Evolutionary conservation across 2,797 vertebrate genomes (phyloP), one percentile per base, ranked within the genome.

Genomic region (Vireo griseus): DNA sequence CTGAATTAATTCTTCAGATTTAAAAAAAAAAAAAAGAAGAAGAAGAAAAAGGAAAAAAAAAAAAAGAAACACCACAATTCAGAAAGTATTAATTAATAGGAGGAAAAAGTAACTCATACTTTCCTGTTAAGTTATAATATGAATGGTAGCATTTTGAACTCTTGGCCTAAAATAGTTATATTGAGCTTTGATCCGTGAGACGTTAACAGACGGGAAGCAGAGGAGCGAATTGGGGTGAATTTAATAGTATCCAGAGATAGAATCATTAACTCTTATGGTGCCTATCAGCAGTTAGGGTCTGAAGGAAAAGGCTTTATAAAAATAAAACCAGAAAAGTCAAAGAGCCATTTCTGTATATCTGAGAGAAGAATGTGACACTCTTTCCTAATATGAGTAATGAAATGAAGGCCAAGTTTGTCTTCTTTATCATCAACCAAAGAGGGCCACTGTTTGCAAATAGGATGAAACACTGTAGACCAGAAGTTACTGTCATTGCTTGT

Each of bases 171-270:
- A 95, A 87, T 87, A 87, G 88, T 92, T 93, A 77, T 65, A 93
- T 39, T 85, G 74, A 85, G 88, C 90, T 96, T 94, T 97, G 89
- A 96, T 94, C 89, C 47, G 3, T 72, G 66, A 59, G 78, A 94
- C 6, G 1, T 65, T 87, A 89, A 77, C 68, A 92, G 92, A 93
- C 40, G 2, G 90, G 72, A 95, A 95, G 75, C 88, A 95, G 90
- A 93, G 90, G 65, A 96, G 86, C 55, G 62, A 96, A 95, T 90
- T 94, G 87, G 91, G 72, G 68, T 91, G 75, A 92, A 94, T 93
- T 83, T 94, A 96, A 95, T 91, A 52, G 68, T 78, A 94, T 90
- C 94, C 87, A 95, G 94, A 93, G 88, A 93, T 81, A 91, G 68
- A 90, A 91, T 87, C 91, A 93, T 94, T 95, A 92, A 90, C 54